phyloP scores from a whole-genome alignment of 1,140 invertebrate species.

The Temnothorax curvispinosus region DNA sequence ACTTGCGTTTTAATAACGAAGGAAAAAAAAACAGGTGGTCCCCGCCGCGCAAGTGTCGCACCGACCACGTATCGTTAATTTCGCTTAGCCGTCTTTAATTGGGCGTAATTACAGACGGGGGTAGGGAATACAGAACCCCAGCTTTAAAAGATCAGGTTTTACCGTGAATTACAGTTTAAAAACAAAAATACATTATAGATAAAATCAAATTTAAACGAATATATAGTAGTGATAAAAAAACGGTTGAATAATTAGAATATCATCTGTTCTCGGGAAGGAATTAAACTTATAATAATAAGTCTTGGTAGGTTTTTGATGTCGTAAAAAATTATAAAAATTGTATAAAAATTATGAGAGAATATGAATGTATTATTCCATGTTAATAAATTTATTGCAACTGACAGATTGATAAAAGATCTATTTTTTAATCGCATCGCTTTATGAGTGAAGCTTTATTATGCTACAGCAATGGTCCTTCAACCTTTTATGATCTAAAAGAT shows the following conservation, averaged over 20 bases:
- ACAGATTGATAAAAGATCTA: neutral
- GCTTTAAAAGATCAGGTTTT: neutral
- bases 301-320: neutral
- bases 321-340: neutral
- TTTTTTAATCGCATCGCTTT: neutral
- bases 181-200: neutral
- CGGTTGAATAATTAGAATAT: neutral
- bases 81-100: constrained; percentile 21
- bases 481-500: neutral
- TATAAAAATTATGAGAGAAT: neutral
- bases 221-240: neutral
- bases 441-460: neutral
- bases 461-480: neutral
- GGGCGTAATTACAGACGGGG: neutral
- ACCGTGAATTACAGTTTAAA: neutral
- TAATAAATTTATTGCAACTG: neutral
- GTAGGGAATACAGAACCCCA: neutral
- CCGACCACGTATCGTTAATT: constrained; percentile 43
- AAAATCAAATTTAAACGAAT: neutral
- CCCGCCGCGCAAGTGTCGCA: constrained; percentile 38
- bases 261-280: neutral
- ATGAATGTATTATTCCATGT: neutral
- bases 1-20: constrained; percentile 65
- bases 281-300: no score
- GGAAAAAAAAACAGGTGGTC: constrained; percentile 59